Conservation (phyloP, 2,888 invertebrate species). For the Nymphalis polychloros region DNA sequence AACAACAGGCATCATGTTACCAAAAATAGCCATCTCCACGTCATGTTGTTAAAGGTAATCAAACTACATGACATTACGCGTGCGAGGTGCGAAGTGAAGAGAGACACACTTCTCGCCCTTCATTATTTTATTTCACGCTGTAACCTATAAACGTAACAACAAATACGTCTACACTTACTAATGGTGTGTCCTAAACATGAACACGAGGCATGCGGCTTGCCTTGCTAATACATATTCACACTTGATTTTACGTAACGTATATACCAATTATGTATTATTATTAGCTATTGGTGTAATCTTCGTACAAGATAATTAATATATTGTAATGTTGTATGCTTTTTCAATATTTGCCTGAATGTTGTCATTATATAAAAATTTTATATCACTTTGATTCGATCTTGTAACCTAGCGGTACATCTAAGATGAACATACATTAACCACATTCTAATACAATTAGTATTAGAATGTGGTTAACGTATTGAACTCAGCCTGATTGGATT, state of each 20-base stretch:
- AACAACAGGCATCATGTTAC: conserved; percentile 18
- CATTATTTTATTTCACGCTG: conserved; percentile 68
- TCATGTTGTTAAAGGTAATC: conserved; percentile 61
- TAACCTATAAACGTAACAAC: conserved; percentile 62
- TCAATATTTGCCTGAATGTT: no score
- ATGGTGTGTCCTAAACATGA: conserved; percentile 38
- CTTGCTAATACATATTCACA: conserved; percentile 1
- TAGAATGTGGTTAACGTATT: no score
- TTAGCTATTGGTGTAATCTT: background rate
- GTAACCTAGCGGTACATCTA: no score
- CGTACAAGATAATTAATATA: background rate
- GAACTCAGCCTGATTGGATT: no score
- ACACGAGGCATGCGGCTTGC: conserved; percentile 13
- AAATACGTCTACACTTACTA: conserved; percentile 38
- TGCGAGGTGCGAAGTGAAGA: conserved; percentile 71
- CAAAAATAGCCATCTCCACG: conserved; percentile 43
- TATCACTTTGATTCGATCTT: no score
- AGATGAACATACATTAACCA: no score
- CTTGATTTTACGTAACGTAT: conserved; percentile 4
- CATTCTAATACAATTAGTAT: no score
- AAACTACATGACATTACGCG: conserved; percentile 72
- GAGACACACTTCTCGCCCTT: conserved; percentile 64
- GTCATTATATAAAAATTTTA: no score
- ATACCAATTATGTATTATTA: background rate
- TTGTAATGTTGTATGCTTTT: background rate